Conservation (phyloP, 64 coral and sea anemone genomes). For the Dendronephthya gigantea region DNA sequence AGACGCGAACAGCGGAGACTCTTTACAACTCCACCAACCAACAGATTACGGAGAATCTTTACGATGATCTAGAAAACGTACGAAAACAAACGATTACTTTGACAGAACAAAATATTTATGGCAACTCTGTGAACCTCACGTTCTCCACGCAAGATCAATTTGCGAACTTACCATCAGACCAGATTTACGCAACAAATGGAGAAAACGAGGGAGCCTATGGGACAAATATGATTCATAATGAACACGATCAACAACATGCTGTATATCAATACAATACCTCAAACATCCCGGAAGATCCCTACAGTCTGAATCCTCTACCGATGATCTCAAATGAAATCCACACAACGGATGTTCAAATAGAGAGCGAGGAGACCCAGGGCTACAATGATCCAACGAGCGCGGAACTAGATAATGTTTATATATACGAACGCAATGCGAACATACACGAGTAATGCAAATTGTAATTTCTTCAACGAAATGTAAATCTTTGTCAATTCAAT, state of each 20-base stretch:
- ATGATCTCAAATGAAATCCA: not conserved
- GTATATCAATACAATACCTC: not conserved
- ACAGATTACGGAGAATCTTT: not conserved
- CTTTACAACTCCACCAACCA: not conserved
- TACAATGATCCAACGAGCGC: no score
- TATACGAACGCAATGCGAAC: no score
- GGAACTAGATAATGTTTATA: no score
- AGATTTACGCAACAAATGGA: not conserved
- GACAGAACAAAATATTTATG: not conserved
- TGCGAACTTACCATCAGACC: not conserved
- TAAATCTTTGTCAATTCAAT: no score
- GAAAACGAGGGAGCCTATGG: not conserved
- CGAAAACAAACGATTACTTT: not conserved
- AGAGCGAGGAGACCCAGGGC: no score
- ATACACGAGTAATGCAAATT: no score
- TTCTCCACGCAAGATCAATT: not conserved
- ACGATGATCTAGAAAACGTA: not conserved
- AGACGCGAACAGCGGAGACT: not conserved
- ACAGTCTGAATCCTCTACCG: not conserved
- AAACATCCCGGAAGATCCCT: not conserved
- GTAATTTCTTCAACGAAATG: no score
- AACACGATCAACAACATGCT: not conserved
- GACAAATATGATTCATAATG: not conserved
- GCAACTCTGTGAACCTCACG: not conserved
- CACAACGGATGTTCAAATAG: not conserved